Conservation (phyloP, 2,888 invertebrate species). For the Sinhomidia bicolor region DNA sequence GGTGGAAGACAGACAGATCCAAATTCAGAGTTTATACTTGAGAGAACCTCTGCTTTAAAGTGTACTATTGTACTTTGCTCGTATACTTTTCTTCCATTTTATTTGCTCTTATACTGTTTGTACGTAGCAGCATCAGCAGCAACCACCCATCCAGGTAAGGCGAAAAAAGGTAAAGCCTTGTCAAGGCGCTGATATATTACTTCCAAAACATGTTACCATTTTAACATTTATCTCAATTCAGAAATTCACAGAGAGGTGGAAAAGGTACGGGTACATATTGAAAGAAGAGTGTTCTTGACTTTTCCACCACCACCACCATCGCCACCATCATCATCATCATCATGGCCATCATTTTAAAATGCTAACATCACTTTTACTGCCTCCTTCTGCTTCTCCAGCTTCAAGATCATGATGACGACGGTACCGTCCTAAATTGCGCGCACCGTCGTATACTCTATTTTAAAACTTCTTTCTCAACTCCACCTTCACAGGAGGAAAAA, state of each 20-base stretch:
- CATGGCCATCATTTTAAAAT: conserved; percentile 9
- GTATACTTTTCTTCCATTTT: neutral
- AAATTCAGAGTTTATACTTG: conserved; percentile 28
- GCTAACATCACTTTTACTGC: conserved; percentile 5
- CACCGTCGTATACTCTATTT: too few relatives aligned
- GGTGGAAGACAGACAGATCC: conserved; percentile 31
- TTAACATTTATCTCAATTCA: conserved; percentile 75
- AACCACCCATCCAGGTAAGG: conserved; percentile 66
- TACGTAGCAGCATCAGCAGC: too few relatives aligned
- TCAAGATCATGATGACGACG: too few relatives aligned
- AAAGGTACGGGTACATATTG: neutral
- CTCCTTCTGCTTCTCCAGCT: neutral
- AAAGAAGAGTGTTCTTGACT: conserved; percentile 38
- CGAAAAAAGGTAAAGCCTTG: conserved; percentile 68
- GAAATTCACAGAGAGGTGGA: conserved; percentile 63
- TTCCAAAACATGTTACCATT: conserved; percentile 66
- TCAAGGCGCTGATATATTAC: conserved; percentile 71
- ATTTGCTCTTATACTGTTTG: too few relatives aligned
- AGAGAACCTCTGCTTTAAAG: neutral
- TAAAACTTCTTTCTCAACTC: conserved; percentile 38
- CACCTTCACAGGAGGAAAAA: conserved; percentile 33
- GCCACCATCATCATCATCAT: neutral
- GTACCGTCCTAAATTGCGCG: neutral
- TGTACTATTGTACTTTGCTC: neutral
- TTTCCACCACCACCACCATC: neutral